Evolutionary conservation across 2,113 vertebrate species (phyloP).

Genomic region (pig (Sus scrofa)): T2T-Sscrofa CM000817.6:22420501-22421000

Average conservation of each 20-base stretch:
- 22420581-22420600: constrained; percentile 67
- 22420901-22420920: constrained; percentile 66
- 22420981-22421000: constrained; percentile 73
- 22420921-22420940: constrained; percentile 64
- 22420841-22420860: constrained; percentile 69
- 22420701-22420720: constrained; percentile 5
- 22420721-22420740: neutral
- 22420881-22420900: constrained; percentile 70
- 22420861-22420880: constrained; percentile 19
- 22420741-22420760: neutral
- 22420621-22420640: constrained; percentile 57
- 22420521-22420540: constrained; percentile 76
- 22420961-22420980: constrained; percentile 68
- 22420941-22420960: constrained; percentile 73
- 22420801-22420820: constrained; percentile 60
- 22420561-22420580: constrained; percentile 66
- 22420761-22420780: constrained; percentile 12
- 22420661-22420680: neutral
- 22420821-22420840: constrained; percentile 55
- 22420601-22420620: constrained; percentile 71
- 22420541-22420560: constrained; percentile 76
- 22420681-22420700: neutral
- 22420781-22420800: constrained; percentile 47
- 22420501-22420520: constrained; percentile 68
- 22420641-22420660: neutral